phyloP scores from a whole-genome alignment of 2,888 invertebrate genomes.

The Apamea monoglypha region DNA sequence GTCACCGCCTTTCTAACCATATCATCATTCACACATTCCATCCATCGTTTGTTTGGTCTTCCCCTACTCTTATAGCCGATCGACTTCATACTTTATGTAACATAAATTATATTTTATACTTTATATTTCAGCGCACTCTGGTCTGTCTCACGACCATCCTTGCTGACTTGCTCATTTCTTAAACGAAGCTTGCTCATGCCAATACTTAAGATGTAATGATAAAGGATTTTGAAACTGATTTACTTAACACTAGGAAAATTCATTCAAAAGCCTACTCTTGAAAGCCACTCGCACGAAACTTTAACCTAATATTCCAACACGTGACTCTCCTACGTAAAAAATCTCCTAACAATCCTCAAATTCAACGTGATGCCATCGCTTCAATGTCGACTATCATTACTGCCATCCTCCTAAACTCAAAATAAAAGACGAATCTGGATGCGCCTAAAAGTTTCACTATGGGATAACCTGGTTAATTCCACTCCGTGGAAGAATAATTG shows the following conservation, averaged over 20 bases:
- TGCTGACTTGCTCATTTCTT: neutral
- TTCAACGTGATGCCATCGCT: neutral
- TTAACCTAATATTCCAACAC: slow-evolving; percentile 2
- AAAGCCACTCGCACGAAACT: neutral
- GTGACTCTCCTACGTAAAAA: neutral
- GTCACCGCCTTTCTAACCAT: no score
- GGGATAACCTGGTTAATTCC: slow-evolving; percentile 38
- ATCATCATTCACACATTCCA: no score
- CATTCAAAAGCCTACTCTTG: neutral
- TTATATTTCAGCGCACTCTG: no score
- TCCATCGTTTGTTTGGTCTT: no score
- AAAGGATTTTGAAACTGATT: neutral
- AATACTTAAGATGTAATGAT: neutral
- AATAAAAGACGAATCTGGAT: slow-evolving; percentile 4
- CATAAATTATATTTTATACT: no score
- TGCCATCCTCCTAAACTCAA: slow-evolving; percentile 7
- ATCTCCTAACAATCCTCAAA: neutral
- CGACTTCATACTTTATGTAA: no score
- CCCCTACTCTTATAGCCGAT: no score
- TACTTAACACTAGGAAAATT: neutral
- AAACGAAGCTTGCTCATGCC: no score
- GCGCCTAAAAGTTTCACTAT: slow-evolving; percentile 29
- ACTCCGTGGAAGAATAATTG: slow-evolving; percentile 42
- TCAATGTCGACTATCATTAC: slow-evolving; percentile 22
- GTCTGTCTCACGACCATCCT: neutral